Percentiles rank a stretch among this genome's conserved stretches.
These are phyloP conservation scores for Stomorhina lunata DNA, from an alignment of 2,888 invertebrate genomes.

Conservation along the genomic window DNA sequence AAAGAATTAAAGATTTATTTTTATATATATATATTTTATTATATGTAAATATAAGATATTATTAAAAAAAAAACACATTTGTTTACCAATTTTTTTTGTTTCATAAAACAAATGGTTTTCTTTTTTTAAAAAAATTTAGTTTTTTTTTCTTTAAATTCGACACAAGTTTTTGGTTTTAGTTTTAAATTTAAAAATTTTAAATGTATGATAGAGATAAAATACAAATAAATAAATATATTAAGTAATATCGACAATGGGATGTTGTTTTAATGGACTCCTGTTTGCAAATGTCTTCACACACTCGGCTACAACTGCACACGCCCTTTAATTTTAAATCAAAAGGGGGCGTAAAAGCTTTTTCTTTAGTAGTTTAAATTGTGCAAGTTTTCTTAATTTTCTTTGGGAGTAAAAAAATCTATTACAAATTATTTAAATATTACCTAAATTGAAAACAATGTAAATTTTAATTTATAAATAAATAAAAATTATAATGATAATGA, in stretches of 20 bases:
- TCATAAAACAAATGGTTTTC: slow-evolving; percentile 28
- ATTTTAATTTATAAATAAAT: slow-evolving; percentile 21
- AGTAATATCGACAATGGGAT: slow-evolving; percentile 50
- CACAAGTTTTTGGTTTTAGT: too few relatives aligned
- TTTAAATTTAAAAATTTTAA: slow-evolving; percentile 22
- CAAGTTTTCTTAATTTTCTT: slow-evolving; percentile 1
- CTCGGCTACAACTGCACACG: background rate
- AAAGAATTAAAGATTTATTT: slow-evolving; percentile 42
- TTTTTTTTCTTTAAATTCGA: slow-evolving; percentile 40
- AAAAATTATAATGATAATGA: too few relatives aligned
- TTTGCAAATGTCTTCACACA: slow-evolving; percentile 32
- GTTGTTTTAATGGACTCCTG: slow-evolving; percentile 48
- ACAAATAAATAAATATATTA: too few relatives aligned
- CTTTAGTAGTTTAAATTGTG: too few relatives aligned
- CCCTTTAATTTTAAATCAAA: too few relatives aligned
- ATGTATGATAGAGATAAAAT: slow-evolving; percentile 33
- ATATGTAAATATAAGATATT: slow-evolving; percentile 37
- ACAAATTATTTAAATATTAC: background rate
- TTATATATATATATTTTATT: too few relatives aligned
- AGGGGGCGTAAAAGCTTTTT: too few relatives aligned
- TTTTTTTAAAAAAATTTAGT: slow-evolving; percentile 10
- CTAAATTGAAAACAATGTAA: slow-evolving; percentile 49
- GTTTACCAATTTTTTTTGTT: too few relatives aligned
- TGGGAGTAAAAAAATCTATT: too few relatives aligned
- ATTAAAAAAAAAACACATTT: slow-evolving; percentile 40